Conservation (phyloP, 2,797 vertebrate species). For the Sebastes aleutianus region DNA sequence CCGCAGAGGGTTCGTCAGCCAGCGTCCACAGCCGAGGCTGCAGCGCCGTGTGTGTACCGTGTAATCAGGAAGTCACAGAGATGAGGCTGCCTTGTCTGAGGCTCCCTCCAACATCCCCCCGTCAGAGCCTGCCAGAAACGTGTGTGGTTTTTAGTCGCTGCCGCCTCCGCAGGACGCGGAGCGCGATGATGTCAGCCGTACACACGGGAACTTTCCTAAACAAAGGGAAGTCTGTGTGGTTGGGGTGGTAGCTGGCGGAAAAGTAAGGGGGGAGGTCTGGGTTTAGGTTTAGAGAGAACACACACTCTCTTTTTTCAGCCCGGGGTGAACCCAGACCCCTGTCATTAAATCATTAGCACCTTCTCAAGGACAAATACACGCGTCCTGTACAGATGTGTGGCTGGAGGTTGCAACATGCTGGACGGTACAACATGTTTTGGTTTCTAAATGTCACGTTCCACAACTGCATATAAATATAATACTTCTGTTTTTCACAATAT, state of each 20-base stretch:
- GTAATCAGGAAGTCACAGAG: constrained; percentile 74
- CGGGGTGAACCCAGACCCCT: constrained; percentile 58
- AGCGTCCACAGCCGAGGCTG: constrained; percentile 34
- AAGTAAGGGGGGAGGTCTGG: constrained; percentile 30
- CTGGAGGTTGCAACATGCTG: constrained; percentile 11
- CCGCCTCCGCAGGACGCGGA: constrained; percentile 70
- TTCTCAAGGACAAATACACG: constrained; percentile 59
- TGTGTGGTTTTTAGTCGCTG: constrained; percentile 74
- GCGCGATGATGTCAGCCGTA: constrained; percentile 80
- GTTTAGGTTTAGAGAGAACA: constrained; percentile 56
- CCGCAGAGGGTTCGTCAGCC: constrained; percentile 53
- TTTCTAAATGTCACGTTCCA: constrained; percentile 15
- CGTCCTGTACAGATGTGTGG: constrained; percentile 42
- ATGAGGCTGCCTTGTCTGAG: constrained; percentile 65
- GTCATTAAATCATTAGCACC: constrained; percentile 81
- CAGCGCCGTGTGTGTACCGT: constrained; percentile 41
- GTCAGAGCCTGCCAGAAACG: constrained; percentile 75
- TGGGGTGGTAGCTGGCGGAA: constrained; percentile 72
- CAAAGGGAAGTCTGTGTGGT: constrained; percentile 84
- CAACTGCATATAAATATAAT: background rate
- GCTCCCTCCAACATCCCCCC: constrained; percentile 64
- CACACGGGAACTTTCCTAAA: constrained; percentile 82
- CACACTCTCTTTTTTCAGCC: constrained; percentile 63
- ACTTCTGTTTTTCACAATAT: background rate
- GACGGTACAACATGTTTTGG: constrained; percentile 1